Conservation (phyloP, 2,888 invertebrate genomes). For the Thelaira solivaga region DNA sequence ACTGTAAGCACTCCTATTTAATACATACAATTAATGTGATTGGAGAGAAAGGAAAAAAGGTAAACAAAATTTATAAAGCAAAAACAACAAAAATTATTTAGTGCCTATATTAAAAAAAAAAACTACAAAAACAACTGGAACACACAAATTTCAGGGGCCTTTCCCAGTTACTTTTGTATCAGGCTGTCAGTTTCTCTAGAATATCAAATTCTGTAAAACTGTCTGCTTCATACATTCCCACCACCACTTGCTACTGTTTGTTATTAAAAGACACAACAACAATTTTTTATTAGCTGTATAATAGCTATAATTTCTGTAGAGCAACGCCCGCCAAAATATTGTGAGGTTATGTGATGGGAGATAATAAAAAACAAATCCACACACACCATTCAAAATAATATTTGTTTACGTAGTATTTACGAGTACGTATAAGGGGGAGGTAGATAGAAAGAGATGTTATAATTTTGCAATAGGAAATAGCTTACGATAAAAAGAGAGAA, state of each 20-base stretch:
- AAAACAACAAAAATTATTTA: not conserved
- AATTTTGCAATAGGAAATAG: no score
- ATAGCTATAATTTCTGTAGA: conserved; percentile 63
- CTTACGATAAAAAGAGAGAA: no score
- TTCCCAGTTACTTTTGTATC: conserved; percentile 71
- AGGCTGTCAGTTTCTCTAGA: conserved; percentile 65
- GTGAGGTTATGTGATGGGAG: conserved; percentile 68
- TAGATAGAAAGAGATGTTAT: not conserved
- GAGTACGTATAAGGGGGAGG: conserved; percentile 1
- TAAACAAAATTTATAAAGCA: not conserved
- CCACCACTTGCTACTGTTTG: no score
- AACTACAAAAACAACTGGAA: not conserved
- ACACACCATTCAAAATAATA: not conserved
- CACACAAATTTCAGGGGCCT: conserved; percentile 72
- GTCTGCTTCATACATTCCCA: no score
- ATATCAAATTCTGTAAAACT: not conserved
- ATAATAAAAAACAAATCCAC: conserved; percentile 63
- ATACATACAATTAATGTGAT: no score
- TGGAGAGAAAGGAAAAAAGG: no score
- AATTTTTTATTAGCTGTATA: conserved; percentile 4
- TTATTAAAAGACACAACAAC: not conserved
- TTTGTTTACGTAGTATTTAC: no score
- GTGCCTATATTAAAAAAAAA: not conserved
- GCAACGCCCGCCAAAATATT: conserved; percentile 68
- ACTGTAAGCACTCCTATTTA: no score